Conservation (phyloP, 2,113 vertebrate species). For the Etheostoma spectabile region DNA sequence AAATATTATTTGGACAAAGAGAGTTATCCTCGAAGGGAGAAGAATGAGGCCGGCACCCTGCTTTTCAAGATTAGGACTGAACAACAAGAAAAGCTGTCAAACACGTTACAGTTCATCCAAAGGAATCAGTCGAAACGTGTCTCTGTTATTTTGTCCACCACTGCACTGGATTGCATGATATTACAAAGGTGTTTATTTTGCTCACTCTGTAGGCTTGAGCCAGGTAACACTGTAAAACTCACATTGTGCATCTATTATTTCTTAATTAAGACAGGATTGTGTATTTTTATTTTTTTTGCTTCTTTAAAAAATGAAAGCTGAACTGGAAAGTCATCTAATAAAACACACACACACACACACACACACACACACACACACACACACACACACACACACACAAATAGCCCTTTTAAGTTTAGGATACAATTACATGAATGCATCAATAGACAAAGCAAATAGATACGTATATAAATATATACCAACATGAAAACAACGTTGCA, state of each 20-base stretch:
- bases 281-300: background rate
- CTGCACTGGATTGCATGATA: background rate
- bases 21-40: background rate
- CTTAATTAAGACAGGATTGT: background rate
- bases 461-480: background rate
- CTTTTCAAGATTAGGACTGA: background rate
- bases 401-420: background rate
- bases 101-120: background rate
- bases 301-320: background rate
- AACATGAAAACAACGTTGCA: background rate
- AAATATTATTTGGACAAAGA: conserved; percentile 42
- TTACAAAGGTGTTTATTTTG: background rate
- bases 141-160: background rate
- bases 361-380: background rate
- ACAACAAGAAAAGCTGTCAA: background rate
- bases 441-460: background rate
- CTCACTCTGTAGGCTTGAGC: background rate
- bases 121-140: background rate
- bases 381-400: background rate
- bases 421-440: background rate
- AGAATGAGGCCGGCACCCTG: background rate
- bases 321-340: background rate
- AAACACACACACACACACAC: background rate
- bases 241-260: background rate
- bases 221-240: background rate